These are phyloP conservation scores for Tenthredo amoena DNA, from an alignment of 2,888 invertebrate genomes.

Conservation along the genomic window DNA sequence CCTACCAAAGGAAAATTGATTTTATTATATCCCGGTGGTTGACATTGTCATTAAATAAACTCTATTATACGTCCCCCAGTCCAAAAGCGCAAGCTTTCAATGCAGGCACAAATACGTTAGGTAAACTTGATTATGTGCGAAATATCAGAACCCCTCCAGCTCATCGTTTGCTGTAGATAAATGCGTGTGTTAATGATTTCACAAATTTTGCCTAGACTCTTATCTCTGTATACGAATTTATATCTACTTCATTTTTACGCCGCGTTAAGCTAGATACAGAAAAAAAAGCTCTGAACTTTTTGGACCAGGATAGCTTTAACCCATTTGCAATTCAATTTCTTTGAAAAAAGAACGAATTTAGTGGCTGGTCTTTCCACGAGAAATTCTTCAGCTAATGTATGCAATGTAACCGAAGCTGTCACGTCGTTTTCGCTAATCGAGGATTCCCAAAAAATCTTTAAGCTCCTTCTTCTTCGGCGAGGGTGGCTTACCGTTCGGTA, in stretches of 20 bases:
- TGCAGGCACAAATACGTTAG: conserved; percentile 43
- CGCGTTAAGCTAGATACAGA: not conserved
- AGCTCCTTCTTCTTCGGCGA: conserved; percentile 35
- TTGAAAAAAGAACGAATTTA: not conserved
- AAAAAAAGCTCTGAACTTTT: not conserved
- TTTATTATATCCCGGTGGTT: conserved; percentile 58
- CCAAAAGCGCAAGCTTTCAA: conserved; percentile 52
- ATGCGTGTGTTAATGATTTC: not conserved
- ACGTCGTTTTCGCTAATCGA: conserved; percentile 21
- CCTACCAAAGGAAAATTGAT: conserved; percentile 49
- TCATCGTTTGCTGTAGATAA: not conserved
- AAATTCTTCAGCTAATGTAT: not conserved
- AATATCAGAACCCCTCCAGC: not conserved
- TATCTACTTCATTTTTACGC: not conserved
- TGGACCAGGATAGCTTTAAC: not conserved
- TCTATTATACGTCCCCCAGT: conserved; percentile 56
- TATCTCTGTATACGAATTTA: not conserved
- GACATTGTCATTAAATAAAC: conserved; percentile 62
- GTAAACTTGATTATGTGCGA: conserved; percentile 43
- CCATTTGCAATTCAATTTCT: conserved; percentile 9
- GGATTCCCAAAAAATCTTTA: conserved; percentile 35
- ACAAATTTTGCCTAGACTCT: not conserved
- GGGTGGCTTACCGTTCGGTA: not conserved
- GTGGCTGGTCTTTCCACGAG: not conserved
- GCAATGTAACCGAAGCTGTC: conserved; percentile 14